A percentile compares a stretch with the other conserved stretches of the same genome.
Evolutionary conservation across 2,113 vertebrate species (phyloP).

Genomic region (Tragelaphus scriptus): DNA sequence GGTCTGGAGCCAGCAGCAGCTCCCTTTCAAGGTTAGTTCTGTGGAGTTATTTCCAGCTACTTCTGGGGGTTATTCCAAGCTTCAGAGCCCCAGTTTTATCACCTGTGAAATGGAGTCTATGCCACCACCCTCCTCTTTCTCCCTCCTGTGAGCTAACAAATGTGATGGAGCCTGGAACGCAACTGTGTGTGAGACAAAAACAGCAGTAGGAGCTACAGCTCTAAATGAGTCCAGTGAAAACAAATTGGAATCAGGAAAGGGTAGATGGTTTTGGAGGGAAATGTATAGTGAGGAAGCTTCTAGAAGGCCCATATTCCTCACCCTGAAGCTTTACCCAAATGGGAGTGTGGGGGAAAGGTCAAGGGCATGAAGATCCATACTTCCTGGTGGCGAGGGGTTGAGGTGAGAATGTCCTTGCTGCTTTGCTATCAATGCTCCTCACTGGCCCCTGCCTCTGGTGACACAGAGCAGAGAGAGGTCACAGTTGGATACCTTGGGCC

Average conservation of each 20-base stretch:
- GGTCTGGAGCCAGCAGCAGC: background rate
- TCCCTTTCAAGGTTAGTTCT: background rate
- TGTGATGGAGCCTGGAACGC: background rate
- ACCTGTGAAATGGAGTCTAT: conserved; percentile 10
- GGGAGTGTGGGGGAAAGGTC: background rate
- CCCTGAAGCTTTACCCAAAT: background rate
- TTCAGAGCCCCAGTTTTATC: background rate
- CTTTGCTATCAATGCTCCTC: background rate
- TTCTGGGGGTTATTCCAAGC: background rate
- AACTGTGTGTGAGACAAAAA: background rate
- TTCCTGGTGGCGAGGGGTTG: background rate
- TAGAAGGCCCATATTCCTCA: background rate
- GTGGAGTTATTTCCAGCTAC: background rate
- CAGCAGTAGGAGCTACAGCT: background rate
- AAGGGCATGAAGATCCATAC: background rate
- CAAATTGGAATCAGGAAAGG: background rate
- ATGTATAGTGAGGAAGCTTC: background rate
- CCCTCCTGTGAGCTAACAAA: background rate
- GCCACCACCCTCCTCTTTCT: background rate
- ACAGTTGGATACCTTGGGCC: conserved; percentile 45
- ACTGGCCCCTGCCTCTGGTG: background rate
- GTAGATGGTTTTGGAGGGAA: background rate
- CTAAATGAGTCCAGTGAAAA: background rate
- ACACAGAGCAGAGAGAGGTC: conserved; percentile 25
- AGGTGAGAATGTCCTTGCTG: background rate